Evolutionary conservation across 2,797 vertebrate species (phyloP), one percentile per base, ranked within the genome.

Genomic region (Ciconia nigra): DNA sequence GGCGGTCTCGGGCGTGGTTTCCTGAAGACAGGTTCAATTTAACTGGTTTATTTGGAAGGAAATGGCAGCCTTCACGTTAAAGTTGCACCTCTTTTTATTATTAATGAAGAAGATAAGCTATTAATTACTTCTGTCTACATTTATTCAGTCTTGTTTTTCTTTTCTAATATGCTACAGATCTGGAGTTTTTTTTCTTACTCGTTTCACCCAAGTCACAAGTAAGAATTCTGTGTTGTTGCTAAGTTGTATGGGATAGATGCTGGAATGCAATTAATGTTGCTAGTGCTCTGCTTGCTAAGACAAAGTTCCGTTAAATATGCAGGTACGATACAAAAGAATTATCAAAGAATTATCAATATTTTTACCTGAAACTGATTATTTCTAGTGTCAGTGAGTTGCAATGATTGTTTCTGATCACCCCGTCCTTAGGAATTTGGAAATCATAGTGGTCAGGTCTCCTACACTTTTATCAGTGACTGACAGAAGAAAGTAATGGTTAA

Each of bases 11-110:
- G 28, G 3, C 5, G 31, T 2, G 31, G 5, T 13, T 59, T 42
- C 39, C 26, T 13, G 10, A 39, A 1, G 44, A 11, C 24, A 15
- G 2, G 7, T 1, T 28, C 15, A 0, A 7, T 37, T 42, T 25
- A 2, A 8, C 13, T 10, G 21, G 5, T 11, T 15, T 54, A 14
- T 22, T 18, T 54, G 35, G 28, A 39, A 73, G 52, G 49, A 62
- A 59, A 20, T 4, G 3, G 4, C 19, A 46, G 18, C 24, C 12
- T 46, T 69, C 15, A 9, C 13, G 0, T 59, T 25, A 5, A 59
- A 44, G 15, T 5, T 24, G 11, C 11, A 2, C 16, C 21, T 9
- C 6, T 49, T n/a, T 14, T 22, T 29, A 7, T 63, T 71, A 9
- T 24, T 67, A 39, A 19, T 57, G 33, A 47, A 39, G n/a, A 74